Evolutionary conservation across 2,888 invertebrate genomes (phyloP).

Genomic region (Antitype chi): DNA sequence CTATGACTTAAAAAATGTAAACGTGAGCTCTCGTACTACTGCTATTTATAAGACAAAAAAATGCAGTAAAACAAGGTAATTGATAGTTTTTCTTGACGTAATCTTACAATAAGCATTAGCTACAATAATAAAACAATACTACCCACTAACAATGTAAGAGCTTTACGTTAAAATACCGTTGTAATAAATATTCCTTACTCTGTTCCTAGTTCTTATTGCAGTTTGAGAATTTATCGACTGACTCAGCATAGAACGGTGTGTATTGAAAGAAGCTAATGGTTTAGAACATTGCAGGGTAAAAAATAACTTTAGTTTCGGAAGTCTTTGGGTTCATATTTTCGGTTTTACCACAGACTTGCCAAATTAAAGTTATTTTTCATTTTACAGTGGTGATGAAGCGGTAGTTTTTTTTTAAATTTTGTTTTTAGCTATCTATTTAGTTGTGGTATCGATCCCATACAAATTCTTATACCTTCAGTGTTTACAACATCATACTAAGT

Average conservation of each 20-base stretch:
- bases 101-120: slow-evolving; percentile 5
- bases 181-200: slow-evolving; percentile 30
- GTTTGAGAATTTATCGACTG: slow-evolving; percentile 27
- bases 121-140: slow-evolving; percentile 28
- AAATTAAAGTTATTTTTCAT: no score
- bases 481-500: no score
- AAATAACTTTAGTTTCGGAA: no score
- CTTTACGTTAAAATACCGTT: slow-evolving; percentile 14
- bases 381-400: no score
- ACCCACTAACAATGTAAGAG: slow-evolving; percentile 17
- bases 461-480: no score
- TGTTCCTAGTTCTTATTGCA: slow-evolving; percentile 43
- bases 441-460: no score
- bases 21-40: neutral
- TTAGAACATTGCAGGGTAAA: no score
- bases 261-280: no score
- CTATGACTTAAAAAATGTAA: neutral
- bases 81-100: slow-evolving; percentile 4
- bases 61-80: neutral
- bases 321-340: no score
- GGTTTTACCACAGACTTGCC: no score
- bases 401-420: no score
- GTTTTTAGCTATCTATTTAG: no score
- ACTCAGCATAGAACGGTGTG: neutral
- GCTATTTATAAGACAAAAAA: neutral